Base-by-base conservation (phyloP, 1,140 invertebrate genomes). In the Archegozetes longisetosus region DNA sequence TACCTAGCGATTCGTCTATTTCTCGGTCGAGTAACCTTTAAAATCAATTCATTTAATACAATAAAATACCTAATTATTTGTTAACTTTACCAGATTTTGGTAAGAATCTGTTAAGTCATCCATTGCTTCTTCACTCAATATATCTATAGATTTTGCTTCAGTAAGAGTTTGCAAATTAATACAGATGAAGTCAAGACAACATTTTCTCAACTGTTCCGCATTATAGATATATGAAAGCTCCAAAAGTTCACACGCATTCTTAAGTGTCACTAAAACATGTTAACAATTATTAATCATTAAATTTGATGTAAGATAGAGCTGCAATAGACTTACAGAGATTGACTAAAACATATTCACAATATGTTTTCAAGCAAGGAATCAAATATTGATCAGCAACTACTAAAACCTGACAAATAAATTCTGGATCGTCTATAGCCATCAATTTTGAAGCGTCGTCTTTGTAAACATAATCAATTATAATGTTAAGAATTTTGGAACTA, bases 311-410 rank as follows among this genome's bases (percentile, higher is more conserved):
- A n/a, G n/a, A n/a, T n/a, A n/a, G n/a, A n/a, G n/a, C n/a, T n/a
- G n/a, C n/a, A n/a, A n/a, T n/a, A n/a, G n/a, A n/a, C n/a, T n/a
- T n/a, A n/a, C n/a, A 68, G 1, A 80, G 64, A 58, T 75, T 73
- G 0, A 75, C 74, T 27, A 86, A 69, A 2, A 77, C 72, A 2
- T 77, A 71, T 72, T 86, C 82, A 71, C 82, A 84, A 40, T 73
- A 69, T 71, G 83, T 78, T 66, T 81, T 78, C 3, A 86, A 71
- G 53, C 80, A 67, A 1, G 67, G 67, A 2, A 84, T 76, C 57
- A 85, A 76, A 3, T 84, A 72, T 66, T 85, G 82, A 66, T 86
- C 84, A 46, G 82, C 78, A 17, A 81, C 74, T 20, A 84, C 78
- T 4, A 85, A 69, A 54, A 84, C 74, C 67, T 80, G 82, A 68